Evolutionary conservation across 2,113 vertebrate genomes (phyloP), one percentile per base, ranked within the genome.

Genomic region (Toxotes jaculatrix): DNA sequence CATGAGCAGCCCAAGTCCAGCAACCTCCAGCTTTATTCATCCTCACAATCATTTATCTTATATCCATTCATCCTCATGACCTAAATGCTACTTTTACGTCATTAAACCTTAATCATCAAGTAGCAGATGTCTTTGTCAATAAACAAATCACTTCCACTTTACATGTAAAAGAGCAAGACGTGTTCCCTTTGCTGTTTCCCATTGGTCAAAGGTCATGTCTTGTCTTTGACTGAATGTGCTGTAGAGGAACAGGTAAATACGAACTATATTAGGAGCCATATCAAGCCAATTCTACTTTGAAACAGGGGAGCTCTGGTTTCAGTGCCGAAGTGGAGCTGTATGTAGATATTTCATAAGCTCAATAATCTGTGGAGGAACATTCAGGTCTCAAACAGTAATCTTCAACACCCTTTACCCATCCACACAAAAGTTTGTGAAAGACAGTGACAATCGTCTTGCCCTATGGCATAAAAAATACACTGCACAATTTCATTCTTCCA

Each of bases 31-130:
- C 59, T 62, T 68, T 27, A 62, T 75, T 56, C 32, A 59, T 34
- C 23, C 12, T 19, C 34, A 51, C n/a, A 32, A 31, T 51, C 57
- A 47, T 80, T 47, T 36, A 49, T 68, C 61, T 31, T 62, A 7
- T 17, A 23, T 45, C 14, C 49, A 59, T 57, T 74, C 27, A 53
- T 69, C 61, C 19, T 23, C 4, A 27, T 43, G 65, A 55, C 40
- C 36, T 63, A 40, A 56, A 51, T 23, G 51, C 47, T 55, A 40
- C 34, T 21, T 43, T 67, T 51, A 60, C 59, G 74, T 40, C 16
- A 27, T 55, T 71, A 55, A 72, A 36, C 40, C 55, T 71, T 51
- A 81, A 65, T 79, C 70, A 82, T 71, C 53, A 31, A 31, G 27
- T 56, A 60, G 32, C 57, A 68, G 3, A 13, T 57, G 31, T 43